Conservation (phyloP, 2,113 vertebrate species). For the Gopherus evgoodei region DNA sequence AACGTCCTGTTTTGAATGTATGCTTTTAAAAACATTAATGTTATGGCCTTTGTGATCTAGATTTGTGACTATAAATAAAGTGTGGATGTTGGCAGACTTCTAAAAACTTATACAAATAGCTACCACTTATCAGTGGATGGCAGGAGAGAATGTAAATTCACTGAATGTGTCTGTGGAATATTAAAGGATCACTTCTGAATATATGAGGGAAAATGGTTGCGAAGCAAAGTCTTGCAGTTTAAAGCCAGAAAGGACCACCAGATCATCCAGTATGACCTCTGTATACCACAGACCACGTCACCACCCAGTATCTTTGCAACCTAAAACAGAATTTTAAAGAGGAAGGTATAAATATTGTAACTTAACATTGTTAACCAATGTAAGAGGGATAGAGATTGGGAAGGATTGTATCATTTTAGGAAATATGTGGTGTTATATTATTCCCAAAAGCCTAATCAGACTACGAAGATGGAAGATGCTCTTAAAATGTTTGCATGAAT, state of each 20-base stretch:
- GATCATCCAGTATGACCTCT: too few species aligned
- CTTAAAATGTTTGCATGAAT: not conserved
- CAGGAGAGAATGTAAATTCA: not conserved
- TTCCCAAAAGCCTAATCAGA: too few species aligned
- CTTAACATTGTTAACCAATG: not conserved
- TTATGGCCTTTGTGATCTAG: not conserved
- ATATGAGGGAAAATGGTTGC: not conserved
- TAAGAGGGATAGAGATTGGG: not conserved
- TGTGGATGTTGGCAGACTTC: not conserved
- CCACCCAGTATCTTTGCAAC: not conserved
- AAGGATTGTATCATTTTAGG: not conserved
- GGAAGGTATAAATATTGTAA: not conserved
- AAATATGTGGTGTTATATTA: not conserved
- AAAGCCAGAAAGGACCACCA: too few species aligned
- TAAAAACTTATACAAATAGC: not conserved
- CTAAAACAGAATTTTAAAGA: not conserved
- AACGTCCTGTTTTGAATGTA: not conserved
- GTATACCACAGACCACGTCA: too few species aligned
- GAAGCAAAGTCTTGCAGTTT: not conserved
- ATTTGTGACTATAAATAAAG: not conserved
- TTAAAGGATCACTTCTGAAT: not conserved
- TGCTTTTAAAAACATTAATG: too few species aligned
- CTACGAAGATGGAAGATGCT: not conserved
- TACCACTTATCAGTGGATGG: not conserved
- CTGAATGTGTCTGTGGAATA: not conserved